Percentiles rank a stretch among this genome's conserved stretches.
phyloP scores from a whole-genome alignment of 1,140 invertebrate genomes.

The Triops cancriformis region DNA sequence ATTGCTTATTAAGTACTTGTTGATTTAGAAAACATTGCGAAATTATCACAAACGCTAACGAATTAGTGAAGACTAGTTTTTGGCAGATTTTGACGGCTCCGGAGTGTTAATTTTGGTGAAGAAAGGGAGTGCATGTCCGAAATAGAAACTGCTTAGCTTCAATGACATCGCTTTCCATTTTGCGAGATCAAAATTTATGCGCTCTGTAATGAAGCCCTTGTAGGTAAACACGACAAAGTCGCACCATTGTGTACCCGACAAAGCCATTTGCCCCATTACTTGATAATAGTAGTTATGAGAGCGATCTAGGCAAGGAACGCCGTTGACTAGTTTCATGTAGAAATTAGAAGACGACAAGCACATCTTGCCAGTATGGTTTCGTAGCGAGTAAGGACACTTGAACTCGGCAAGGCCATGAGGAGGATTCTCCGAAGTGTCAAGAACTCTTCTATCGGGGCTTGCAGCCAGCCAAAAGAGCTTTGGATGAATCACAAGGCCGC shows the following conservation, averaged over 20 bases:
- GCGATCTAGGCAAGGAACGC: constrained; percentile 12
- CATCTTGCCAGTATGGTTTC: background rate
- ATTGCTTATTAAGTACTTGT: background rate
- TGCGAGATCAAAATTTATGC: background rate
- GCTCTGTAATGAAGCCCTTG: background rate
- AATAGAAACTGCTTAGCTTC: background rate
- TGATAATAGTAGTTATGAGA: constrained; percentile 1
- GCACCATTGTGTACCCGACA: constrained; percentile 13
- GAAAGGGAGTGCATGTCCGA: background rate
- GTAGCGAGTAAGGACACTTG: constrained; percentile 17
- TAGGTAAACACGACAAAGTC: too few relatives aligned
- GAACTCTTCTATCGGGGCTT: constrained; percentile 16
- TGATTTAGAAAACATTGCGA: background rate
- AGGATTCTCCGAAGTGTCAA: constrained; percentile 7
- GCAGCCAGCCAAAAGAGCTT: constrained; percentile 14
- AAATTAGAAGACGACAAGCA: constrained; percentile 16
- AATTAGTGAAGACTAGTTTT: background rate
- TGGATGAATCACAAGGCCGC: constrained; percentile 9
- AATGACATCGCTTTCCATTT: constrained; percentile 8
- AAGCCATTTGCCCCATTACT: constrained; percentile 19
- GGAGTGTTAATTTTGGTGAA: background rate
- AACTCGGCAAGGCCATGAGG: constrained; percentile 17
- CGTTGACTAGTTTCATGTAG: too few relatives aligned
- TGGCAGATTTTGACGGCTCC: background rate
- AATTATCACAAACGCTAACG: background rate